These are phyloP conservation scores for human DNA, from an alignment of 2,113 vertebrate genomes.

Conservation along the genomic window GRCh38 chr17:21725001-21725500, in stretches of 20 bases:
- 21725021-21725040: not conserved
- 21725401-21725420: too few relatives aligned
- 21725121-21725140: not conserved
- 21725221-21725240: not conserved
- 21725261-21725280: not conserved
- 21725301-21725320: not conserved
- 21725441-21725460: too few relatives aligned
- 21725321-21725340: not conserved
- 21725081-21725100: not conserved
- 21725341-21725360: not conserved
- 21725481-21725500: not conserved
- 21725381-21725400: not conserved
- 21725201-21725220: not conserved
- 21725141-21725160: not conserved
- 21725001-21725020: not conserved
- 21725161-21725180: too few relatives aligned
- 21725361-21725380: not conserved
- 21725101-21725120: not conserved
- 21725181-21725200: not conserved
- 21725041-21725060: not conserved
- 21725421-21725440: not conserved
- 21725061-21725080: not conserved
- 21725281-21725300: not conserved
- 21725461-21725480: not conserved
- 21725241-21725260: not conserved